These are phyloP conservation scores for Mylabris phalerata DNA, from an alignment of 1,140 invertebrate genomes.

Conservation along the genomic window DNA sequence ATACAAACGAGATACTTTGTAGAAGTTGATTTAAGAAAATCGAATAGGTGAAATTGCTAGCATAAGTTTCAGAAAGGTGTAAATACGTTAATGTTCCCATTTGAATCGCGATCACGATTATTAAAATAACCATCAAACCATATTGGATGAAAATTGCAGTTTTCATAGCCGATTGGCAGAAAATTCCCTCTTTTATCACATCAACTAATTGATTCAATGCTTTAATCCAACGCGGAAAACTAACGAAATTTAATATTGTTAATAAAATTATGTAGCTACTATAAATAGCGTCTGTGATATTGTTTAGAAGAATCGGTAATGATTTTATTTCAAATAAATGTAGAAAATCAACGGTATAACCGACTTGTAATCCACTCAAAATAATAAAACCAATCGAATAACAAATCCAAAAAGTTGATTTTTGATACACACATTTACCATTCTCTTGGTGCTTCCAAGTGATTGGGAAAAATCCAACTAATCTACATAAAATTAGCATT, in stretches of 20 bases:
- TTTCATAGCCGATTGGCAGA: conserved; percentile 25
- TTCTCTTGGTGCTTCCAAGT: conserved; percentile 10
- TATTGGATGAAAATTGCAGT: conserved; percentile 20
- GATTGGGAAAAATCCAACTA: conserved; percentile 31
- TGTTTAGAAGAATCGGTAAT: conserved; percentile 24
- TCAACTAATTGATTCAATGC: conserved; percentile 23
- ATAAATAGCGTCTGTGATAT: conserved; percentile 32
- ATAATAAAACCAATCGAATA: conserved; percentile 19
- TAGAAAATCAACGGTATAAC: conserved; percentile 20
- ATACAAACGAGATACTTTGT: conserved; percentile 24
- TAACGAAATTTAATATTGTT: conserved; percentile 17
- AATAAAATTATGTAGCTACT: conserved; percentile 22
- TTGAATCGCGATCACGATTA: conserved; percentile 6
- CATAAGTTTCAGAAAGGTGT: conserved; percentile 22
- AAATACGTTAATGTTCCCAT: conserved; percentile 18
- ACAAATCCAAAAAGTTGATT: conserved; percentile 23
- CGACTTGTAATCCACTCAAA: conserved; percentile 12
- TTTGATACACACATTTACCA: conserved; percentile 22
- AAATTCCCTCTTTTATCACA: conserved; percentile 23
- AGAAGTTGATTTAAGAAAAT: conserved; percentile 23
- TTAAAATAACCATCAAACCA: conserved; percentile 8
- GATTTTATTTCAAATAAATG: conserved; percentile 24
- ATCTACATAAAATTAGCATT: conserved; percentile 16
- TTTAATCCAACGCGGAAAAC: conserved; percentile 22
- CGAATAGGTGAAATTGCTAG: conserved; percentile 19